Evolutionary conservation across 2,888 invertebrate genomes (phyloP), one percentile per base, ranked within the genome.

Genomic region (Tanypteryx hageni): DNA sequence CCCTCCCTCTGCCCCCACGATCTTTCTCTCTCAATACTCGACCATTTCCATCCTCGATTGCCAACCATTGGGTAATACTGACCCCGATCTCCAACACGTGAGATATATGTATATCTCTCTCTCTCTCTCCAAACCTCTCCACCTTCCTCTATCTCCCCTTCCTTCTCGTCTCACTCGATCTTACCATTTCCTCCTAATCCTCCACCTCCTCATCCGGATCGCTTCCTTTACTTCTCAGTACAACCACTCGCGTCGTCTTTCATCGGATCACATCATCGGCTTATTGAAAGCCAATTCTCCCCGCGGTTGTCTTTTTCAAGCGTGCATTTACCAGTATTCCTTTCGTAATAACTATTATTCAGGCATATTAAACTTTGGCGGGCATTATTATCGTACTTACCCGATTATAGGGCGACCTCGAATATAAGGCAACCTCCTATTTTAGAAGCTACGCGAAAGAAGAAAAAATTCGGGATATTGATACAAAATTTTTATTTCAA

Each of bases 51-150:
- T 64, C 31, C 27, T 86, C 68, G 89, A 89, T 89, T 89, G 89
- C 89, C 89, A 89, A 89, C 64, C 89, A 64, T 44, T 31, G 89
- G 64, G 64, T 64, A 89, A 76, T 61, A n/a, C 64, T 89, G 89
- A 89, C 89, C 89, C 44, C 89, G 89, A 89, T 89, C 89, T n/a
- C 64, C 64, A 56, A 31, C 89, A 44, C 64, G 59, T 64, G 31
- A 44, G 11, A 18, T 27, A 27, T 27, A 13, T 27, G 1, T 18
- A 1, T 2, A 13, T 76, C 76, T 76, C 76, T 2, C 7, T 27
- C 8, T 27, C 76, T 76, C 76, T 68, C 5, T 68, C 68, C 68
- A 68, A 22, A 68, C 44, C 44, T 3, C 22, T 68, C 68, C 68
- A 22, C 22, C 44, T 68, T 68, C 68, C 68, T 76, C 76, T 8